Base-by-base conservation (phyloP, 2,888 invertebrate genomes). In the Drosophila neoperkinsi region DNA sequence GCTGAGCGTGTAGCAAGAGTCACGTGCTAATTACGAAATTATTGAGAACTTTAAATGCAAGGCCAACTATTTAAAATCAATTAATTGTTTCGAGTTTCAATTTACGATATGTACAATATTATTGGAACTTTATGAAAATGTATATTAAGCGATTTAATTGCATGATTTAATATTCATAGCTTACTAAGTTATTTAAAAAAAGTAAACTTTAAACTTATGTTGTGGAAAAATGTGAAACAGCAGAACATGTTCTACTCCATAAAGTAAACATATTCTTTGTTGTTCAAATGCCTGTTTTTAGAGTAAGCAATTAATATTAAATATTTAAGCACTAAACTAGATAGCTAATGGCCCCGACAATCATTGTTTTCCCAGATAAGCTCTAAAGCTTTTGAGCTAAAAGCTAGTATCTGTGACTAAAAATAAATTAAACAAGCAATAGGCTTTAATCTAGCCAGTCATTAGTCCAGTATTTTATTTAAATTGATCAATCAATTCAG, bases 11-110 rank as follows among this genome's bases (percentile, higher is more conserved):
- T 34, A 18, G 18, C 25, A 30, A 55, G 25, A 50, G 59, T 63
- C 38, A 11, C 46, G 28, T 66, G 77, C 43, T 77, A 77, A 77
- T 66, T 66, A 57, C 41, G 56, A 36, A 63, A 38, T 55, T 61
- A 65, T 50, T 34, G 28, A 38, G 59, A 74, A 62, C 16, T 21
- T 18, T 28, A 16, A 18, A 43, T 16, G 6, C 9, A 11, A 16
- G 18, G n/a, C 2, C 28, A 57, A 62, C 10, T 11, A 46, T 21
- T 57, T 18, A 46, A 43, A 21, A 11, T 16, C 34, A 50, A 62
- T 65, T 51, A 38, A 50, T 34, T 41, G 25, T 16, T n/a, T 2
- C 6, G 31, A 3, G 13, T 33, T 33, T 18, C 38, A 60, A 2
- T 59, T 49, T n/a, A 7, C 2, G 16, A 33, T 4, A 25, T 5